A percentile compares a stretch with the other conserved stretches of the same genome.
phyloP scores from a whole-genome alignment of 2,797 vertebrate species.

The Sebastes paucispinis region DNA sequence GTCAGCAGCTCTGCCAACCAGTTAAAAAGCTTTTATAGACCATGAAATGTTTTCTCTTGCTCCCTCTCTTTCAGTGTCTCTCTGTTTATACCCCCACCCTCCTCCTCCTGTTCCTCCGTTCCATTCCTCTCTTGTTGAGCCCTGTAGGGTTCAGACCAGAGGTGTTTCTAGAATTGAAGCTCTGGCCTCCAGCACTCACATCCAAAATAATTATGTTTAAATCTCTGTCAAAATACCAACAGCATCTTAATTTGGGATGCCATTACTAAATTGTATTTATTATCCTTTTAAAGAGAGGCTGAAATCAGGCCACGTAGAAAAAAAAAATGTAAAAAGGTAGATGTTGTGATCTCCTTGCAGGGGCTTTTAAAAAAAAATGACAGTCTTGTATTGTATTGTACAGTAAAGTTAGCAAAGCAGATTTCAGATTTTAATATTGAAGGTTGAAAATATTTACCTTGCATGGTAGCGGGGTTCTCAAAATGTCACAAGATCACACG shows the following conservation, averaged over 20 bases:
- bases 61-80: constrained; percentile 5
- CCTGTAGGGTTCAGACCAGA: constrained; percentile 26
- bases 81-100: constrained; percentile 14
- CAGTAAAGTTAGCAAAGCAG: not conserved
- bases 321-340: no score
- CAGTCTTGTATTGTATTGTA: not conserved
- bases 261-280: not conserved
- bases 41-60: constrained; percentile 45
- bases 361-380: not conserved
- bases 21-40: constrained; percentile 68
- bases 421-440: not conserved
- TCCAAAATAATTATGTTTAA: constrained; percentile 26
- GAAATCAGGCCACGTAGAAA: not conserved
- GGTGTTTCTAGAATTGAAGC: constrained; percentile 16
- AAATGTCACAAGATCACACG: no score
- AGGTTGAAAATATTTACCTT: not conserved
- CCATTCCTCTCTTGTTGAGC: constrained; percentile 28
- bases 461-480: no score
- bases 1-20: constrained; percentile 81
- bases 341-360: not conserved
- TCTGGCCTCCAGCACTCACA: constrained; percentile 2
- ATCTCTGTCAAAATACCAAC: constrained; percentile 24
- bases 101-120: constrained; percentile 4
- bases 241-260: constrained; percentile 24
- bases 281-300: not conserved